Conservation (phyloP, 2,113 vertebrate genomes). For the Sapayoa aenigma region DNA sequence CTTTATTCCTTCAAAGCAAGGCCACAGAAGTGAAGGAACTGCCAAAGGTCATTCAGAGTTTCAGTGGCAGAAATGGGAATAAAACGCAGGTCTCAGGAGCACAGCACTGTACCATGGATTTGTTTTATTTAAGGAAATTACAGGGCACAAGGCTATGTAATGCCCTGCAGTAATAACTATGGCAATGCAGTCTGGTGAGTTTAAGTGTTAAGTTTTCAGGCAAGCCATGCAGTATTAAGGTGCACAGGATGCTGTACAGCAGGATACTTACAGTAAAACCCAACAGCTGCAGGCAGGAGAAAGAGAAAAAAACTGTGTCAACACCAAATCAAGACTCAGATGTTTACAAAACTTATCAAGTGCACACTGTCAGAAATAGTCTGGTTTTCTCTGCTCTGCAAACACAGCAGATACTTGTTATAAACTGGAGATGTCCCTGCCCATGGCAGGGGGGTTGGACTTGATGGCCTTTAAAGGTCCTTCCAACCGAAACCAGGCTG, state of each 20-base stretch:
- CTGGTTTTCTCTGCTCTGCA: neutral
- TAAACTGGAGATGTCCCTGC: neutral
- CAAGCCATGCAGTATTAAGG: conserved; percentile 53
- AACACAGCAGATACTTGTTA: neutral
- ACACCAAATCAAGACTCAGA: conserved; percentile 22
- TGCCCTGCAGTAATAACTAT: neutral
- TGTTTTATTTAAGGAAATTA: neutral
- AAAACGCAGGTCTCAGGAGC: neutral
- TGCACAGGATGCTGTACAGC: neutral
- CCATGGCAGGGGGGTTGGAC: neutral
- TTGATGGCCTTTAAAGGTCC: neutral
- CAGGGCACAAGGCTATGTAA: neutral
- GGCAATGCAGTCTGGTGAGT: neutral
- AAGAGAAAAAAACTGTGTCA: conserved; percentile 27
- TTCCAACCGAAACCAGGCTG: neutral
- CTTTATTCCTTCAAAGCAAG: neutral
- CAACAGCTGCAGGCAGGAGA: conserved; percentile 81
- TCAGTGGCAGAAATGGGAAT: neutral
- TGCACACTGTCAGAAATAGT: neutral
- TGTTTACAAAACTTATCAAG: conserved; percentile 35
- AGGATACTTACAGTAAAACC: conserved; percentile 93
- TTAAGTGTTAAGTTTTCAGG: neutral
- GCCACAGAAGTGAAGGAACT: neutral
- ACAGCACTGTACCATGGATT: neutral
- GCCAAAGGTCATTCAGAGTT: neutral